Evolutionary conservation across 2,888 invertebrate genomes (phyloP).

Genomic region (Epinotia brunnichana): DNA sequence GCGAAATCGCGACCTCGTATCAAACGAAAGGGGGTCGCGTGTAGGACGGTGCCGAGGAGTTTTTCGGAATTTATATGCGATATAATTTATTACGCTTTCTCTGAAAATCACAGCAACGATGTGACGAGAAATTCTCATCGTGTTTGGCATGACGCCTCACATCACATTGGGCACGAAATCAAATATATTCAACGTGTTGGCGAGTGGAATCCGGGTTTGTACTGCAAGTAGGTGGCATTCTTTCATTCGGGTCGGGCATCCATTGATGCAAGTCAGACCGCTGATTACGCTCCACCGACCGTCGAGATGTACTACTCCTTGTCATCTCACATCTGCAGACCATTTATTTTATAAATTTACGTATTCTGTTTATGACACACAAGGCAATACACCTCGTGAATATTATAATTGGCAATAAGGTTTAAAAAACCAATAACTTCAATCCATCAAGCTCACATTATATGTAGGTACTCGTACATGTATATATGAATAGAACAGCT

Average conservation of each 20-base stretch:
- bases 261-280: slow-evolving; percentile 27
- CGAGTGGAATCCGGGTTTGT: slow-evolving; percentile 23
- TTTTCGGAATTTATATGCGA: slow-evolving; percentile 30
- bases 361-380: not conserved
- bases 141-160: slow-evolving; percentile 24
- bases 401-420: not conserved
- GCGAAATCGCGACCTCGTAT: slow-evolving; percentile 44
- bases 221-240: slow-evolving; percentile 26
- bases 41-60: slow-evolving; percentile 34
- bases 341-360: not conserved
- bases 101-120: slow-evolving; percentile 15
- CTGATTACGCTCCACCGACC: slow-evolving; percentile 6
- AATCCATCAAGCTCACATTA: not conserved
- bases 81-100: slow-evolving; percentile 32
- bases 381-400: not conserved
- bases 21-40: slow-evolving; percentile 45
- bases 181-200: slow-evolving; percentile 26
- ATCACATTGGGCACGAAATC: slow-evolving; percentile 30
- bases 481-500: not conserved
- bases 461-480: not conserved
- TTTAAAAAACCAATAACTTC: not conserved
- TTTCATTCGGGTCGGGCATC: slow-evolving; percentile 22
- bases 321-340: not conserved
- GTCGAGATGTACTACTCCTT: not conserved
- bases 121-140: slow-evolving; percentile 35